phyloP scores from a whole-genome alignment of 2,113 vertebrate species.

The Melanerpes formicivorus region DNA sequence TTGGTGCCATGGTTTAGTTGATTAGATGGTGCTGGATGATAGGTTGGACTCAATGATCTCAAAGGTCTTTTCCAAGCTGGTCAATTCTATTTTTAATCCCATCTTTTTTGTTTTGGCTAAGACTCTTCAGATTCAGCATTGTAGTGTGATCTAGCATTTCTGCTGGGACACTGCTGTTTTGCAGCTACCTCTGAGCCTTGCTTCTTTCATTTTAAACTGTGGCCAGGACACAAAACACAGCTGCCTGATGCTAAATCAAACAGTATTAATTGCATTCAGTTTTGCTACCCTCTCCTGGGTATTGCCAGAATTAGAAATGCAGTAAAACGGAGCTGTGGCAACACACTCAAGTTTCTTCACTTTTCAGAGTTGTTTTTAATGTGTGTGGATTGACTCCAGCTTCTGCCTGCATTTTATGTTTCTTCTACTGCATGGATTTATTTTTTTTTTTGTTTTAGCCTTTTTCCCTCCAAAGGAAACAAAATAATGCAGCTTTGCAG shows the following conservation, averaged over 20 bases:
- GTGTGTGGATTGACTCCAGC: neutral
- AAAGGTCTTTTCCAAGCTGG: too few relatives aligned
- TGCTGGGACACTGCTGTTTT: neutral
- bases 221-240: neutral
- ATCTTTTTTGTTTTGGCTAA: neutral
- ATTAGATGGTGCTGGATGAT: too few relatives aligned
- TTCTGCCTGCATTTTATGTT: conserved; percentile 24
- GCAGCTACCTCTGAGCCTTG: neutral
- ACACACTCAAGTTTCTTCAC: neutral
- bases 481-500: conserved; percentile 25
- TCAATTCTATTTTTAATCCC: neutral
- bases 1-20: too few relatives aligned
- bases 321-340: neutral
- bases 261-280: neutral
- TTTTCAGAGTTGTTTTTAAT: conserved; percentile 2
- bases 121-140: neutral
- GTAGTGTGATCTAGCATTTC: neutral
- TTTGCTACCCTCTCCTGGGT: neutral
- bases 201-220: neutral
- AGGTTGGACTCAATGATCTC: too few relatives aligned
- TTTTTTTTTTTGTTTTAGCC: neutral
- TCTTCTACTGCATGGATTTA: neutral
- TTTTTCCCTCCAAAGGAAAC: neutral
- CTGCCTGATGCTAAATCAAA: neutral
- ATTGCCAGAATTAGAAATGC: neutral